phyloP scores from a whole-genome alignment of 2,888 invertebrate genomes.

The Aphidius colemani region DNA sequence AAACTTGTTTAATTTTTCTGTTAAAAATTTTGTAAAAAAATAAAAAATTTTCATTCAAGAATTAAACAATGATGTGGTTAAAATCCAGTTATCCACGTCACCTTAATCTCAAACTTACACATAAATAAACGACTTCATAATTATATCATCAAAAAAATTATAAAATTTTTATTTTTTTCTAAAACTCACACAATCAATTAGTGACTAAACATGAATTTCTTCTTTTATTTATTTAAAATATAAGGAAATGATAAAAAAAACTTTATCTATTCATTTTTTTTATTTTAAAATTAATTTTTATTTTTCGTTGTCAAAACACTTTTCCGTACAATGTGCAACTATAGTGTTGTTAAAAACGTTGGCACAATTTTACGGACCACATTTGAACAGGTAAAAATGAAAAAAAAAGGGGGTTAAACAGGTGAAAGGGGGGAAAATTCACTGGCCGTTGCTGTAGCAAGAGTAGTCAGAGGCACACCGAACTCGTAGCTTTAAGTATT shows the following conservation, averaged over 20 bases:
- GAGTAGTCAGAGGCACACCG: constrained; percentile 53
- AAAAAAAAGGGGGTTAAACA: background rate
- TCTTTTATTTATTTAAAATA: too few relatives aligned
- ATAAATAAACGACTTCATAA: constrained; percentile 28
- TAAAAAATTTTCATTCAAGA: background rate
- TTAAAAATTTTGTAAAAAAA: background rate
- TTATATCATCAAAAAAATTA: too few relatives aligned
- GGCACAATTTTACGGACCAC: constrained; percentile 33
- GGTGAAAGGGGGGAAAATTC: constrained; percentile 2
- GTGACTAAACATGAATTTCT: too few relatives aligned
- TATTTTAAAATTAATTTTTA: constrained; percentile 18
- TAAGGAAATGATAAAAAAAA: too few relatives aligned
- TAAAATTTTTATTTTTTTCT: too few relatives aligned
- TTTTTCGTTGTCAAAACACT: constrained; percentile 3
- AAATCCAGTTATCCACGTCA: constrained; percentile 32
- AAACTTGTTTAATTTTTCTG: background rate
- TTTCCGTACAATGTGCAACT: constrained; percentile 34
- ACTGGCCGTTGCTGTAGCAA: constrained; percentile 55
- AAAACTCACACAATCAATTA: constrained; percentile 28
- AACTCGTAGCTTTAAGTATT: constrained; percentile 53
- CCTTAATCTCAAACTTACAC: constrained; percentile 41
- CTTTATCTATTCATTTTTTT: constrained; percentile 2
- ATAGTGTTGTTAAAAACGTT: constrained; percentile 1
- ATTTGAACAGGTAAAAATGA: background rate
- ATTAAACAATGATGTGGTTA: constrained; percentile 22